phyloP scores from a whole-genome alignment of 2,888 invertebrate genomes.

The Frankliniella fusca region DNA sequence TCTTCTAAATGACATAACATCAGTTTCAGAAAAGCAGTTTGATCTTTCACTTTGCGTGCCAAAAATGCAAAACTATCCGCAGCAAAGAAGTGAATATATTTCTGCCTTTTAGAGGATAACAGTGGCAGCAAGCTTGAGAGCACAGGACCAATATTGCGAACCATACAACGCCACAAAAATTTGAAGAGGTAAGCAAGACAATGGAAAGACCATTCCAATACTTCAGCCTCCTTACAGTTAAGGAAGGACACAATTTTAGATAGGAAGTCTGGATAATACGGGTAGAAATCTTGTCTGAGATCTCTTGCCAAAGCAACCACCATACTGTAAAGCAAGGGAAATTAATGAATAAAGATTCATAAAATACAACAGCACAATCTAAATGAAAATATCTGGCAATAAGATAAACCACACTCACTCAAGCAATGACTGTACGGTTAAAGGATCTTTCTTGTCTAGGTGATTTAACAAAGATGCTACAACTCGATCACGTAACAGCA shows the following conservation, averaged over 20 bases:
- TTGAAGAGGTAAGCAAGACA: conserved; percentile 88
- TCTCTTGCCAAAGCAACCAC: conserved; percentile 82
- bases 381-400: background rate
- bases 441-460: conserved; percentile 63
- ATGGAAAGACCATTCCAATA: conserved; percentile 79
- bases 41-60: conserved; percentile 80
- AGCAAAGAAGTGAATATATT: conserved; percentile 87
- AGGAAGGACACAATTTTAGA: conserved; percentile 66
- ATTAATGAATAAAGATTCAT: conserved; percentile 7
- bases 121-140: conserved; percentile 70
- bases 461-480: conserved; percentile 67
- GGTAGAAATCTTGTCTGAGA: conserved; percentile 81
- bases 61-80: conserved; percentile 96
- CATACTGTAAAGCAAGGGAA: conserved; percentile 56
- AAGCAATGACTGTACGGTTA: conserved; percentile 74
- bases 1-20: conserved; percentile 63
- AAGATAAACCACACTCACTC: conserved; percentile 61
- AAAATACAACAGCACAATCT: background rate
- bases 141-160: conserved; percentile 71
- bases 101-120: conserved; percentile 69
- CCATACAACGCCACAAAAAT: conserved; percentile 73
- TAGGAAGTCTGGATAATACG: conserved; percentile 74
- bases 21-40: conserved; percentile 65
- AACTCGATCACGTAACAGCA: conserved; percentile 74
- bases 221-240: conserved; percentile 73